Evolutionary conservation across 2,888 invertebrate species (phyloP).

Genomic region (Drosophila demipolita): DNA sequence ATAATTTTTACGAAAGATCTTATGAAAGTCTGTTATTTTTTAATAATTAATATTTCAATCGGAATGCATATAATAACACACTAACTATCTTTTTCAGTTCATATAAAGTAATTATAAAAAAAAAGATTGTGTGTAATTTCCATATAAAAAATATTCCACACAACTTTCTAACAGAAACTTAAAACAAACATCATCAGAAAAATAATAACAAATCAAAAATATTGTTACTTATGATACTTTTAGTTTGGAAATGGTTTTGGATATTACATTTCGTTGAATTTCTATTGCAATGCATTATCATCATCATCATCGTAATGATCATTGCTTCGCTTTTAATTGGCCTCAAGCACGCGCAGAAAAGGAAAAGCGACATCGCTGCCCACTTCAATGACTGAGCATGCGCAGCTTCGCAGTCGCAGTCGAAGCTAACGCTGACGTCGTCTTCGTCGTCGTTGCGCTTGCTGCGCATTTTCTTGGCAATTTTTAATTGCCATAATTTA

Average conservation of each 20-base stretch:
- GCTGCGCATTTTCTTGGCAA: conserved; percentile 44
- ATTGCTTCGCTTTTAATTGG: conserved; percentile 56
- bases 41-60: background rate
- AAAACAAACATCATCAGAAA: conserved; percentile 11
- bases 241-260: conserved; percentile 37
- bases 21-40: too few species aligned
- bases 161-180: conserved; percentile 49
- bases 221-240: conserved; percentile 26
- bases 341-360: conserved; percentile 55
- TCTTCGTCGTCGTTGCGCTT: background rate
- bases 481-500: conserved; percentile 60
- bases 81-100: background rate
- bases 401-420: conserved; percentile 34
- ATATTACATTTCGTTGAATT: conserved; percentile 38
- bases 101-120: conserved; percentile 40
- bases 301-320: conserved; percentile 38
- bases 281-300: conserved; percentile 48
- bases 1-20: background rate
- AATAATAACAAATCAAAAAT: conserved; percentile 15
- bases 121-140: conserved; percentile 45
- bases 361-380: conserved; percentile 51
- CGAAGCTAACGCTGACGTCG: conserved; percentile 6
- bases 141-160: conserved; percentile 1
- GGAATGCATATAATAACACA: background rate
- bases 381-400: conserved; percentile 54